Evolutionary conservation across 2,113 vertebrate species (phyloP), one percentile per base, ranked within the genome.

Genomic region (Centropus bengalensis): DNA sequence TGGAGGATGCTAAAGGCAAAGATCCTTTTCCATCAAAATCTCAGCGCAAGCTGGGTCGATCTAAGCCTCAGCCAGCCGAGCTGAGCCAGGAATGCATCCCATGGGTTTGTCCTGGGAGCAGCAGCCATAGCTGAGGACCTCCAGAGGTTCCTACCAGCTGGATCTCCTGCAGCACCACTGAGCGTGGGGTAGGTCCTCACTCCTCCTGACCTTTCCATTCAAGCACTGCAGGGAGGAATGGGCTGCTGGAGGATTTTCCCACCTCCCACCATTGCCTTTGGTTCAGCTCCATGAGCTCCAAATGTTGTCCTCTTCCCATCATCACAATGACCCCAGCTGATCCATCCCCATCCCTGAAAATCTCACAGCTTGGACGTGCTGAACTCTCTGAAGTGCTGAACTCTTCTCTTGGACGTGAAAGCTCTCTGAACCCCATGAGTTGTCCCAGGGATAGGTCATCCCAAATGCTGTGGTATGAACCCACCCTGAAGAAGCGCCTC

Each of bases 31-130:
- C 54, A 33, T 91, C 82, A 54, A 32, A 91, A 14, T 14, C 82
- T 83, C 55, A 6, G 56, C 0, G 0, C 5, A 0, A 30, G 9
- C 0, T 5, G 23, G 38, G 73, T 16, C 0, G 3, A 70, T 15
- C 16, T 45, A 30, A 69, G 47, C 33, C 9, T 42, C 1, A 8
- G 9, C 6, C 44, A n/a, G 19, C 55, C 33, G 1, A 1, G n/a
- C 38, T 0, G 4, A 55, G 45, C 19, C 14, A 10, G 28, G 68
- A 70, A 60, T 1, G 0, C 17, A 30, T 80, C 71, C 62, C 26
- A 0, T 2, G 79, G 22, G 60, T 42, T 68, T 5, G 22, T 91
- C 32, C 44, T 6, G 52, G 78, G 32, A 33, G 13, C 38, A 71
- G 75, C 42, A 24, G 16, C 12, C 68, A 8, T 22, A 58, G 38